Base-by-base conservation (phyloP, 30 jellyfish, hydroid and myxozoan species). In the Aurelia aurita region DNA sequence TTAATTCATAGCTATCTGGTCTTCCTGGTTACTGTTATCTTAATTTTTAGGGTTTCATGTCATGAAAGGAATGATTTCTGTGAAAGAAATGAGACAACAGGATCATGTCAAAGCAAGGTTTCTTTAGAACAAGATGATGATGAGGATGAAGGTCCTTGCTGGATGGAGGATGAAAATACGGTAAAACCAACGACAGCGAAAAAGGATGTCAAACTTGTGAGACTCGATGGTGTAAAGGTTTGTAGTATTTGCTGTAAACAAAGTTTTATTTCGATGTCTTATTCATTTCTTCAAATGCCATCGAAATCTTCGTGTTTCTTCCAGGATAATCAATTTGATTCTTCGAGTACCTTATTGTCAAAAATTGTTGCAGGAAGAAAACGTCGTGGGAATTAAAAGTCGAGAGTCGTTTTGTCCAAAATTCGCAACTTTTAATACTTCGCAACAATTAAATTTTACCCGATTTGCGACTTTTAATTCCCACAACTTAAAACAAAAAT, bases 31-130 rank as follows among this genome's bases (percentile, higher is more conserved):
- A 18, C 18, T 53, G n/a, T 21, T 13, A 20, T 19, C 46, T 4
- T 63, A 51, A 13, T 63, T 63, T 26, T 16, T 16, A 10, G 10
- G 59, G 16, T 47, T 8, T 47, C 16, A 8, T 47, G 59, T 47
- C 14, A 47, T 8, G 16, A 47, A 47, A 16, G 16, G 16, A 47
- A 47, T 16, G 16, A 47, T 45, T 80, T 63, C 32, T 63, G 80
- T 34, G 95, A 90, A 23, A 66, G 90, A 61, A 95, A 90, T 59
- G 97, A 83, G 28, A 54, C 69, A 2, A 82, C 91, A 12, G 97
- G 95, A 27, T 69, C 90, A 20, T 90, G 97, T 51, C 82, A 90
- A 76, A 59, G 22, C 53, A 66, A 77, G n/a, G 74, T 20, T 1
- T 26, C 75, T 53, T 18, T n/a, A 16, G 16, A 16, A 47, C 10